phyloP scores from a whole-genome alignment of 2,888 invertebrate genomes.

The Smittia sp. region DNA sequence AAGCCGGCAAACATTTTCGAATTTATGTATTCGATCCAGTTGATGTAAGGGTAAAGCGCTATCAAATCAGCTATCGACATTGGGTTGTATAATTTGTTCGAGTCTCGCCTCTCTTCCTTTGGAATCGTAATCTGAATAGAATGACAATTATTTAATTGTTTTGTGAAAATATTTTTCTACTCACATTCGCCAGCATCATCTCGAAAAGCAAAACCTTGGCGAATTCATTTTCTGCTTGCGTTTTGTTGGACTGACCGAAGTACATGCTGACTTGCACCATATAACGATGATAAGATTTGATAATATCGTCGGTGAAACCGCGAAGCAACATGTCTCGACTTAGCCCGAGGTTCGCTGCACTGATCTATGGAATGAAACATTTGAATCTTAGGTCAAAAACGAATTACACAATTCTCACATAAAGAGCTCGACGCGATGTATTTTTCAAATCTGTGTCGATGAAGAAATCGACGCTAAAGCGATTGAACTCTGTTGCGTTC shows the following conservation, averaged over 20 bases:
- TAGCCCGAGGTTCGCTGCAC: conserved; percentile 42
- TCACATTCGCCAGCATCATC: conserved; percentile 44
- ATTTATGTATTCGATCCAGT: conserved; percentile 56
- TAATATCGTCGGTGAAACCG: conserved; percentile 42
- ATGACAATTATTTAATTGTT: not conserved
- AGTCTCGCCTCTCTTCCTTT: conserved; percentile 43
- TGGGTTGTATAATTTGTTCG: conserved; percentile 52
- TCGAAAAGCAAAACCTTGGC: conserved; percentile 44
- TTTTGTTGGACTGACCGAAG: conserved; percentile 44
- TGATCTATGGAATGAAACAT: conserved; percentile 41
- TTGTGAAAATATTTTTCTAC: conserved; percentile 14
- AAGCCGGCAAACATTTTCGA: conserved; percentile 49
- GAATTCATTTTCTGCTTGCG: conserved; percentile 44
- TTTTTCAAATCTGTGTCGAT: conserved; percentile 34
- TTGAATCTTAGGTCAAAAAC: not conserved
- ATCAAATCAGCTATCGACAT: conserved; percentile 55
- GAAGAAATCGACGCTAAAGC: conserved; percentile 33
- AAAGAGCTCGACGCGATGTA: not conserved
- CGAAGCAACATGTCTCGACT: conserved; percentile 43
- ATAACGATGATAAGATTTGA: conserved; percentile 44
- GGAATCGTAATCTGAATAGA: conserved; percentile 46
- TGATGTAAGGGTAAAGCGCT: conserved; percentile 50
- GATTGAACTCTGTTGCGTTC: conserved; percentile 16
- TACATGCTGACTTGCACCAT: conserved; percentile 44
- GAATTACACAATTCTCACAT: conserved; percentile 5